phyloP scores from a whole-genome alignment of 2,888 invertebrate genomes.

The Leptogaster cylindrica region DNA sequence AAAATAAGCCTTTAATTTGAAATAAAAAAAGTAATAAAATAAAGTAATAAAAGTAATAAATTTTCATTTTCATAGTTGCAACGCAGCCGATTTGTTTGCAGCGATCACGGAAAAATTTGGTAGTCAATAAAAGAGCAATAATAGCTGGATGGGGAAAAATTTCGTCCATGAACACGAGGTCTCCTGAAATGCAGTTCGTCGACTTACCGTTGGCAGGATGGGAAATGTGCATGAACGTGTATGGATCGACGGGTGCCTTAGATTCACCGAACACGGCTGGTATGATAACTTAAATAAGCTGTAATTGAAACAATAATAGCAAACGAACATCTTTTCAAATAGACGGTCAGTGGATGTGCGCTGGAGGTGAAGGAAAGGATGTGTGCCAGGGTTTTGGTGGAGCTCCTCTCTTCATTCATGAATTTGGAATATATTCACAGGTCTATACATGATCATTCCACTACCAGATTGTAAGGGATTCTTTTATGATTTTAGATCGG shows the following conservation, averaged over 20 bases:
- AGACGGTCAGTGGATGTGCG: conserved; percentile 72
- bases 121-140: conserved; percentile 60
- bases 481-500: conserved; percentile 67
- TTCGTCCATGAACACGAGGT: conserved; percentile 63
- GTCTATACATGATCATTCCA: no score
- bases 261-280: conserved; percentile 62
- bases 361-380: conserved; percentile 77
- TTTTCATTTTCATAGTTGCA: conserved; percentile 67
- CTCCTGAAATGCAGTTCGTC: conserved; percentile 70
- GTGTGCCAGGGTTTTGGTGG: conserved; percentile 83
- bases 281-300: conserved; percentile 37
- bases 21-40: no score
- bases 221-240: conserved; percentile 72
- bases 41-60: no score
- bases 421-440: conserved; percentile 70
- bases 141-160: conserved; percentile 70
- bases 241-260: conserved; percentile 70
- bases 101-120: conserved; percentile 59
- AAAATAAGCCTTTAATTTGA: no score
- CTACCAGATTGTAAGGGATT: no score
- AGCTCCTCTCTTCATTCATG: conserved; percentile 71
- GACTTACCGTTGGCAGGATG: conserved; percentile 72
- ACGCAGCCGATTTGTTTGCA: conserved; percentile 77
- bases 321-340: background rate
- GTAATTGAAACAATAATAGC: background rate